Evolutionary conservation across 2,888 invertebrate species (phyloP).

Genomic region (Hypena proboscidalis): DNA sequence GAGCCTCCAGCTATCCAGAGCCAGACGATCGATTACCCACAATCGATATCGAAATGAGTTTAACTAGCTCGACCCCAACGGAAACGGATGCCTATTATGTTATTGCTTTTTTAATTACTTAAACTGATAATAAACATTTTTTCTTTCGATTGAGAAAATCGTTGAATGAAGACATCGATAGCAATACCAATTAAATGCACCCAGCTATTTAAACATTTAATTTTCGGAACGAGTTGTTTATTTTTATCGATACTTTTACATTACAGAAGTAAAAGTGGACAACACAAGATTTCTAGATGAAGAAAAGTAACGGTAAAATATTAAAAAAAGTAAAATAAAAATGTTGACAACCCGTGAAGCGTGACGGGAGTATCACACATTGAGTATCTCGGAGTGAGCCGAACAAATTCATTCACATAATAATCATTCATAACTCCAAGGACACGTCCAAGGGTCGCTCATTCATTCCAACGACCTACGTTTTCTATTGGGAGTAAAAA

Average conservation of each 20-base stretch:
- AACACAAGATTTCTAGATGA: not conserved
- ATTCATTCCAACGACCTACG: conserved; percentile 59
- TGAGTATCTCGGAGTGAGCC: conserved; percentile 41
- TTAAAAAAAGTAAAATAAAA: not conserved
- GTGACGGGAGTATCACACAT: conserved; percentile 19
- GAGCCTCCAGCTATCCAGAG: conserved; percentile 26
- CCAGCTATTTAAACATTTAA: conserved; percentile 20
- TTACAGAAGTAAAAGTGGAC: conserved; percentile 12
- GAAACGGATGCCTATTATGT: conserved; percentile 38
- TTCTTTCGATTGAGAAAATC: conserved; percentile 14
- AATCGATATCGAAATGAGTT: conserved; percentile 33
- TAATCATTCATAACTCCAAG: conserved; percentile 66
- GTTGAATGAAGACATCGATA: conserved; percentile 29
- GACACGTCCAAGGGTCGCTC: conserved; percentile 61
- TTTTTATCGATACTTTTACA: conserved; percentile 31
- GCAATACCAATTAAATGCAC: conserved; percentile 25
- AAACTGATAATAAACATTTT: conserved; percentile 35
- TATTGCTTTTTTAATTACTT: conserved; percentile 35
- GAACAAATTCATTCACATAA: conserved; percentile 59
- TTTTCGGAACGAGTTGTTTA: conserved; percentile 28
- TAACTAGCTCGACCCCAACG: conserved; percentile 23
- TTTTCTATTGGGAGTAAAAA: conserved; percentile 58
- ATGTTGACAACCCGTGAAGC: conserved; percentile 8
- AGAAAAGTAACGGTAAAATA: not conserved
- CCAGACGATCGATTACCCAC: conserved; percentile 26